Evolutionary conservation across 1,140 invertebrate species (phyloP), one percentile per base, ranked within the genome.

Genomic region (Adoxophyes honmai): DNA sequence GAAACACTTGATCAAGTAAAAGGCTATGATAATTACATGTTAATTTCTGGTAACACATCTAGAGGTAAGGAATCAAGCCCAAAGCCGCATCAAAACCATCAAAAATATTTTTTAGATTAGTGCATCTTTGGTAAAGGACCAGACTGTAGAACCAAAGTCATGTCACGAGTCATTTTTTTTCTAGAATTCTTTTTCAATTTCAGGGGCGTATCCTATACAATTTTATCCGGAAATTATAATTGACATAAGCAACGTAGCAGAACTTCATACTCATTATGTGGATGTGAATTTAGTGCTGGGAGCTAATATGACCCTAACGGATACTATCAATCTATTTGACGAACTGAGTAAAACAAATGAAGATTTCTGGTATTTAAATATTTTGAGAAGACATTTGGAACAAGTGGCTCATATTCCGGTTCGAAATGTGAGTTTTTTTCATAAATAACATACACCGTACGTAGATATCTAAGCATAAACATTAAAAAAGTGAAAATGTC

Each of bases 231-330:
- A 64, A 52, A 39, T 70, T 8, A 36, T 70, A 13, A 60, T 70
- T 13, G 64, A 70, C 42, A 63, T 70, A 18, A 66, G 52, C 16
- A 37, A 59, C 15, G 44, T 70, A 1, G 34, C 42, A 11, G 60
- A 63, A 42, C 18, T 70, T n/a, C 37, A 18, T 5, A 28, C 42
- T 8, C 58, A 66, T 55, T 64, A 61, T 55, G 13, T 66, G 21
- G 67, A 70, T 34, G 58, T 55, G 0, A 70, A 70, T 42, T 36
- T 70, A 4, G 59, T 70, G 3, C 36, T 68, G 2, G 67, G 67
- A 54, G 67, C 57, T 10, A 66, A 66, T 34, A 63, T 56, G 15
- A 66, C 63, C 6, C 44, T 66, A 3, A 59, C 55, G 1, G 56
- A 66, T 39, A 63, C 63, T 6, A 63, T 66, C 28, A 14, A 58